A percentile compares a stretch with the other conserved stretches of the same genome.
These are phyloP conservation scores for Formicarius rufipectus DNA, from an alignment of 2,113 vertebrate genomes.

Conservation along the genomic window DNA sequence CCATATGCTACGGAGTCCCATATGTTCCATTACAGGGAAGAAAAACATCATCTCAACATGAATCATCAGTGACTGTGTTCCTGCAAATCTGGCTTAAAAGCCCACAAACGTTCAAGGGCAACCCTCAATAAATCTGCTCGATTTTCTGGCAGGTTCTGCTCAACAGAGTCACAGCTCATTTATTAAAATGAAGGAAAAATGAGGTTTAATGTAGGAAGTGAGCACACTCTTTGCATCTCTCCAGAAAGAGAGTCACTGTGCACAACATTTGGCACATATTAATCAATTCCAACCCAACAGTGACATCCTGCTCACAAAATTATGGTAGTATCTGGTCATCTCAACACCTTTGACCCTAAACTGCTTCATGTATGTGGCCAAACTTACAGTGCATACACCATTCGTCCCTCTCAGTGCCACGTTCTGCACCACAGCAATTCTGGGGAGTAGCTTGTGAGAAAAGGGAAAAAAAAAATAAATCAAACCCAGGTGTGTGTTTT, in stretches of 20 bases:
- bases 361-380: not conserved
- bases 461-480: not conserved
- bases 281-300: not conserved
- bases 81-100: slow-evolving; percentile 64
- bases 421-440: not conserved
- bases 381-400: rapidly evolving
- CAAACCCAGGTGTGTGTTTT: not conserved
- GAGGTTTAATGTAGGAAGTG: not conserved
- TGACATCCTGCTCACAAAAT: not conserved
- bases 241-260: not conserved
- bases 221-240: not conserved
- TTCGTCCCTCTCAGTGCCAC: not conserved
- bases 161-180: not conserved
- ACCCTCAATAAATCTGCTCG: slow-evolving; percentile 50
- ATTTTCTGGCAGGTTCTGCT: slow-evolving; percentile 9
- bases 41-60: slow-evolving; percentile 65
- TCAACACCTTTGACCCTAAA: not conserved
- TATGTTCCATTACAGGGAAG: slow-evolving; percentile 57
- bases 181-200: not conserved
- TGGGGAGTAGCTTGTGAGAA: not conserved
- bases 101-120: slow-evolving; percentile 30
- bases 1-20: slow-evolving; percentile 16
- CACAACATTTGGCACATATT: not conserved
- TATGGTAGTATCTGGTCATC: not conserved
- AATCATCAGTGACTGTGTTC: slow-evolving; percentile 70